Evolutionary conservation across 2,888 invertebrate species (phyloP), one percentile per base, ranked within the genome.

Genomic region (Rhagium mordax): DNA sequence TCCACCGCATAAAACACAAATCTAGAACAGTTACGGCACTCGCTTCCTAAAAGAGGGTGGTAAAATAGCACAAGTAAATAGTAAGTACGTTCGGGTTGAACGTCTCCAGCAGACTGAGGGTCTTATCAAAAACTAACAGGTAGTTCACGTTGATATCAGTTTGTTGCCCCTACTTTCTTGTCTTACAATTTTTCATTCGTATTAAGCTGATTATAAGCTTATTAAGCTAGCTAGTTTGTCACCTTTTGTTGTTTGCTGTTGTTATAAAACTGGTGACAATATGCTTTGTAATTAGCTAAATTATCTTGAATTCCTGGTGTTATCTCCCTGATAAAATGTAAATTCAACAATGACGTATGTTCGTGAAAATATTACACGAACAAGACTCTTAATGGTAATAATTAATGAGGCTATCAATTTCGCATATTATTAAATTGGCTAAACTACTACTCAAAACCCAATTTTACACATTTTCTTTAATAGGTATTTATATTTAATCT

Each of bases 71-170:
- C 41, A n/a, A 41, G 29, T 6, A 6, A 33, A 8, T 29, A n/a
- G 27, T 0, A 21, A 48, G 21, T 49, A 60, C 48, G 13, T 15
- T 24, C 20, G 60, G 33, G 59, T 29, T 33, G 24, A 33, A 15
- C 48, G 41, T 3, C 24, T 24, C 13, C 21, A 21, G 24, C 20
- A 24, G n/a, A 61, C 62, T 27, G 33, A 33, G 27, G 21, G 61
- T 61, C 61, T 70, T 70, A 70, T 70, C 70, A 61, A 70, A 51
- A 61, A 29, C 53, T 51, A 51, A 33, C 70, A 61, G 70, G 70
- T 70, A 61, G 70, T 15, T 16, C 53, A 18, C 29, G 59, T 18
- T 61, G 70, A 70, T 70, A 61, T 61, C 70, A 53, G 70, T 70
- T 61, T 49, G 70, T 70, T 53, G 70, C 51, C 51, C 33, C 70